Conservation (phyloP, 2,888 invertebrate species). For the Microctonus hyperodae region DNA sequence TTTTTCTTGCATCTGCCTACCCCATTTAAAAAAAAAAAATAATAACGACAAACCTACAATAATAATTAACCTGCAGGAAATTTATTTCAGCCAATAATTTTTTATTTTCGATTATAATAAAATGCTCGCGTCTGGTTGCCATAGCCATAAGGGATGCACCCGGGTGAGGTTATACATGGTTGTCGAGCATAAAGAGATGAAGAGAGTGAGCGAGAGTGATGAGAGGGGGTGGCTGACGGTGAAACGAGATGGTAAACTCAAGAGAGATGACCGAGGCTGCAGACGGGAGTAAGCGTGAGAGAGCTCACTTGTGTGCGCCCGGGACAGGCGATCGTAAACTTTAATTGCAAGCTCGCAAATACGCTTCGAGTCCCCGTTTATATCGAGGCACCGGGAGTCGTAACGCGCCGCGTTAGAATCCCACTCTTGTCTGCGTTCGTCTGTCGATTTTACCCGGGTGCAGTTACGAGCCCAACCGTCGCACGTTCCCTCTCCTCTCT, state of each 20-base stretch:
- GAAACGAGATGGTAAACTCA: slow-evolving; percentile 9
- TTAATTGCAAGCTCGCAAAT: slow-evolving; percentile 56
- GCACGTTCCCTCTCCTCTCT: slow-evolving; percentile 2
- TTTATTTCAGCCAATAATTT: not conserved
- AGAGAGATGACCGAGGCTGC: slow-evolving; percentile 19
- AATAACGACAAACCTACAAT: not conserved
- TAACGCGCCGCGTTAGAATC: slow-evolving; percentile 34
- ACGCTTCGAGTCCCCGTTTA: slow-evolving; percentile 50
- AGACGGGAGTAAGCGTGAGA: slow-evolving; percentile 21
- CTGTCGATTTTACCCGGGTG: slow-evolving; percentile 28
- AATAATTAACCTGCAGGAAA: not conserved
- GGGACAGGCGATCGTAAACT: slow-evolving; percentile 53
- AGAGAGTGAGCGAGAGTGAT: not conserved
- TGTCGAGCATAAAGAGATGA: not conserved
- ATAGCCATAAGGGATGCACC: not conserved
- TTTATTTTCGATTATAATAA: not conserved
- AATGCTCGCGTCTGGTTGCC: not conserved
- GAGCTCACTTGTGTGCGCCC: slow-evolving; percentile 19
- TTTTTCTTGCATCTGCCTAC: not conserved
- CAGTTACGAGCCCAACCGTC: slow-evolving; percentile 32
- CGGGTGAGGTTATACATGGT: not conserved
- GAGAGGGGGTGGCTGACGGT: not conserved
- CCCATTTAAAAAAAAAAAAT: not conserved
- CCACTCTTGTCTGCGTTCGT: slow-evolving; percentile 10
- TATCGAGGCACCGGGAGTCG: slow-evolving; percentile 43